Conservation (phyloP, 2,113 vertebrate genomes). For the Echinops telfairi region DNA sequence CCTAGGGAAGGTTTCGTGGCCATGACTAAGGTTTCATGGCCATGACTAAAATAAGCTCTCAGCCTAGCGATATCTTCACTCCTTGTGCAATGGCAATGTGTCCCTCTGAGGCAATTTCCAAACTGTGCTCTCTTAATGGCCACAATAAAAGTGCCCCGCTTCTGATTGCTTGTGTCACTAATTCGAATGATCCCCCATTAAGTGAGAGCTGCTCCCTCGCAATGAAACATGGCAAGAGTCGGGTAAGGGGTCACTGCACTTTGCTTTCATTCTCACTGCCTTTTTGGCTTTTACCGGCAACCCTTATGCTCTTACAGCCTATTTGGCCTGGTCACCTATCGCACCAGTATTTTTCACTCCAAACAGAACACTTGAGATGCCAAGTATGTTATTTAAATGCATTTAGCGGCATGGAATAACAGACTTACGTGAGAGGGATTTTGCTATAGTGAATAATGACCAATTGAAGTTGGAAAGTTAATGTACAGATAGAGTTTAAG, state of each 20-base stretch:
- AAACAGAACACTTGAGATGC: slow-evolving; percentile 36
- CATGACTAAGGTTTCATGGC: slow-evolving; percentile 67
- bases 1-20: slow-evolving; percentile 67
- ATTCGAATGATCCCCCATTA: slow-evolving; percentile 29
- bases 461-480: slow-evolving; percentile 7
- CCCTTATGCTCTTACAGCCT: slow-evolving; percentile 21
- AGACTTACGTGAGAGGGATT: slow-evolving; percentile 33
- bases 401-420: slow-evolving; percentile 27
- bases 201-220: slow-evolving; percentile 32
- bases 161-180: slow-evolving; percentile 34
- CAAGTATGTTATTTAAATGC: background rate
- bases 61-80: slow-evolving; percentile 50
- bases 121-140: slow-evolving; percentile 62
- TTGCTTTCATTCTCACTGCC: slow-evolving; percentile 3
- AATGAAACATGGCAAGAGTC: slow-evolving; percentile 23
- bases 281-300: slow-evolving; percentile 22
- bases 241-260: background rate
- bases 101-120: slow-evolving; percentile 63
- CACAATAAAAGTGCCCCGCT: slow-evolving; percentile 44
- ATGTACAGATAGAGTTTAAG: background rate
- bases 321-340: background rate
- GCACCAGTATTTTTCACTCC: slow-evolving; percentile 35
- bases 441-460: slow-evolving; percentile 33
- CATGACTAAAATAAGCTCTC: slow-evolving; percentile 58
- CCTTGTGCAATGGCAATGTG: slow-evolving; percentile 43